Percentiles rank a stretch among this genome's conserved stretches.
These are phyloP conservation scores for Lepus timidus DNA, from an alignment of 2,113 vertebrate species.

Conservation along the genomic window DNA sequence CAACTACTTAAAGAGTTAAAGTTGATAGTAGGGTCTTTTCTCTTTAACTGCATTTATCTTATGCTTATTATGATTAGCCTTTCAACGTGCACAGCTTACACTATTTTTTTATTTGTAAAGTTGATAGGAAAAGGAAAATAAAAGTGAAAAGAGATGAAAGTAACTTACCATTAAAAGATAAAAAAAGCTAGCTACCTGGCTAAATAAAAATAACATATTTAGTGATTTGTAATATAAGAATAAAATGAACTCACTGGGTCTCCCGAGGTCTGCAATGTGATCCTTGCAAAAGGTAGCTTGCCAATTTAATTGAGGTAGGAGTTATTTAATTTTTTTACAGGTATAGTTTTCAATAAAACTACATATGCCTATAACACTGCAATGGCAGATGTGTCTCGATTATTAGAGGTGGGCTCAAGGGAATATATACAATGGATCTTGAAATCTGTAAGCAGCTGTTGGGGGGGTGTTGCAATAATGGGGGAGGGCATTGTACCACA, in stretches of 20 bases:
- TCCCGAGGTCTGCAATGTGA: slow-evolving; percentile 84
- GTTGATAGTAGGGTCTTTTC: neutral
- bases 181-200: slow-evolving; percentile 78
- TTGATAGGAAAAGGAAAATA: slow-evolving; percentile 35
- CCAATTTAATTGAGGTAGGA: slow-evolving; percentile 88
- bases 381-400: slow-evolving; percentile 92
- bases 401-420: slow-evolving; percentile 90
- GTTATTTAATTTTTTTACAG: slow-evolving; percentile 89
- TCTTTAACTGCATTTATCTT: neutral
- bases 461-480: slow-evolving; percentile 67
- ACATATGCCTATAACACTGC: slow-evolving; percentile 88
- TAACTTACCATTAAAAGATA: slow-evolving; percentile 65
- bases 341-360: slow-evolving; percentile 89
- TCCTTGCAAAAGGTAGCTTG: slow-evolving; percentile 85
- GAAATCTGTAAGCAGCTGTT: slow-evolving; percentile 91
- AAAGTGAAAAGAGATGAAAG: slow-evolving; percentile 69
- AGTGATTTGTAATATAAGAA: slow-evolving; percentile 84
- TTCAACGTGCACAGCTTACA: neutral
- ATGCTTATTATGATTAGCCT: neutral
- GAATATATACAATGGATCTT: slow-evolving; percentile 88
- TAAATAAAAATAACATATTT: slow-evolving; percentile 82
- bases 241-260: slow-evolving; percentile 79
- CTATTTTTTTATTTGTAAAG: neutral
- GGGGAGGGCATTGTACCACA: slow-evolving; percentile 84
- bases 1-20: neutral